Percentiles rank a stretch among this genome's conserved stretches.
These are phyloP conservation scores for Alsophila aescularia DNA, from an alignment of 2,888 invertebrate species.

Conservation along the genomic window DNA sequence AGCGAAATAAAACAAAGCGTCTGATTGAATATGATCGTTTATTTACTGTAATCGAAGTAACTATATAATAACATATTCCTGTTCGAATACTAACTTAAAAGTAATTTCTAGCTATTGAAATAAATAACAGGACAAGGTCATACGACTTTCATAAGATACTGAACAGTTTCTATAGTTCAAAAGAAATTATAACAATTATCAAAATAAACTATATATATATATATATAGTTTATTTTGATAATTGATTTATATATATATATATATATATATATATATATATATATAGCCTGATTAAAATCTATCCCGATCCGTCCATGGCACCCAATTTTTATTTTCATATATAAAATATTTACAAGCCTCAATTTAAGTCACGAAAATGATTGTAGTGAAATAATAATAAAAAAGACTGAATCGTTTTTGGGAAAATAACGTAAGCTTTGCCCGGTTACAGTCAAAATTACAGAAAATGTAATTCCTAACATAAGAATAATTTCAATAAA, in stretches of 20 bases:
- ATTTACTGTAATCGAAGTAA: constrained; percentile 39
- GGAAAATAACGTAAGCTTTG: no score
- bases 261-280: not conserved
- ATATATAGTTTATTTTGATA: no score
- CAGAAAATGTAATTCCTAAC: no score
- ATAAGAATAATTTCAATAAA: no score
- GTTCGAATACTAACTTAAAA: constrained; percentile 34
- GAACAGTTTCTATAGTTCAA: constrained; percentile 9
- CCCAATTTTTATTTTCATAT: constrained; percentile 21
- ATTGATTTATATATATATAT: no score
- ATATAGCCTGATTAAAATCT: constrained; percentile 2
- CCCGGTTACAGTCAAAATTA: no score
- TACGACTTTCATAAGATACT: constrained; percentile 2
- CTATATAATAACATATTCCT: constrained; percentile 37
- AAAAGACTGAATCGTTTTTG: no score
- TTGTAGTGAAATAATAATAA: not conserved
- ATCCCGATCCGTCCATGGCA: constrained; percentile 32
- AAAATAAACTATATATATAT: constrained; percentile 6
- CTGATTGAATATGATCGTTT: constrained; percentile 33
- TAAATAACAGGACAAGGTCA: constrained; percentile 18
- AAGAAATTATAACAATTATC: constrained; percentile 5
- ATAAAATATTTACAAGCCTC: constrained; percentile 23
- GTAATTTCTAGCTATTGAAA: constrained; percentile 15
- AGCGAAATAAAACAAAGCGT: constrained; percentile 13
- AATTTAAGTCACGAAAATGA: constrained; percentile 1